A percentile compares a stretch with the other conserved stretches of the same genome.
These are phyloP conservation scores for Apodemia zela DNA, from an alignment of 2,888 invertebrate species.

Conservation along the genomic window DNA sequence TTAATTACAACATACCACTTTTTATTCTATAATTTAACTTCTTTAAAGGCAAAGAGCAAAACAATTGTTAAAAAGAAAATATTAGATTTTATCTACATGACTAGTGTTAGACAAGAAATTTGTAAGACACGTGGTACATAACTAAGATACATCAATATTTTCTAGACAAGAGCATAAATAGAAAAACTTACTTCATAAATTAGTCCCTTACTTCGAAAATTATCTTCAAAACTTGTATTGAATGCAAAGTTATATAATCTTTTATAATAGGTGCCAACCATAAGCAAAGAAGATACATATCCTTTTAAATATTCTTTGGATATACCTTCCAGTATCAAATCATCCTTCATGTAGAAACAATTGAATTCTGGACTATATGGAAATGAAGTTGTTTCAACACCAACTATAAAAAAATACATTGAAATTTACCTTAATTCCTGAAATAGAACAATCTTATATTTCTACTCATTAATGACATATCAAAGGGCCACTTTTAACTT, in stretches of 20 bases:
- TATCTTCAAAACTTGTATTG: slow-evolving; percentile 52
- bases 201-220: slow-evolving; percentile 61
- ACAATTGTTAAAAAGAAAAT: no score
- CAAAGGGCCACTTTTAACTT: no score
- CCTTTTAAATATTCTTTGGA: slow-evolving; percentile 62
- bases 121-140: no score
- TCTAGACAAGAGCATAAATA: neutral
- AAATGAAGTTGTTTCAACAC: slow-evolving; percentile 80
- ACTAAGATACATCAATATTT: no score
- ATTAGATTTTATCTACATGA: no score
- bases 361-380: slow-evolving; percentile 56
- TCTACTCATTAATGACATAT: no score
- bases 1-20: no score
- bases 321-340: slow-evolving; percentile 68
- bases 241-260: slow-evolving; percentile 65
- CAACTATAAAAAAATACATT: slow-evolving; percentile 60
- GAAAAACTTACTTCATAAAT: slow-evolving; percentile 61
- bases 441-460: no score
- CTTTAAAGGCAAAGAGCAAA: no score
- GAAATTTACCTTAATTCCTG: neutral
- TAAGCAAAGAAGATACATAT: slow-evolving; percentile 54
- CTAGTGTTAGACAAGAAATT: no score
- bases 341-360: slow-evolving; percentile 63
- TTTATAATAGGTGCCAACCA: slow-evolving; percentile 66
- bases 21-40: no score